Conservation (phyloP, 2,888 invertebrate species). For the Arrhopalites spinosus region DNA sequence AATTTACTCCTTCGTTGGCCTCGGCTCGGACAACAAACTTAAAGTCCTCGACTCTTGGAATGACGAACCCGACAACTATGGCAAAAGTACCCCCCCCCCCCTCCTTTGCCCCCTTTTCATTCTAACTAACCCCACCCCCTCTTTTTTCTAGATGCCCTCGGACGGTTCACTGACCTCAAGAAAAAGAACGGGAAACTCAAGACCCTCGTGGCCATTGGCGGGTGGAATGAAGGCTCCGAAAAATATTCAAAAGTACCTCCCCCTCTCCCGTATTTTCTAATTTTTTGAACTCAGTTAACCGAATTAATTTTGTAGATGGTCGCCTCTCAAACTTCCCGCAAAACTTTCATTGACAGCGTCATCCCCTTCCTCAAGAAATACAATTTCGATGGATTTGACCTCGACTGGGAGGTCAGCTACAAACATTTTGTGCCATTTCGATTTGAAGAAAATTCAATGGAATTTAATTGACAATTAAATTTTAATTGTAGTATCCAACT, state of each 20-base stretch:
- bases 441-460: background rate
- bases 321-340: constrained; percentile 59
- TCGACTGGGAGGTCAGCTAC: constrained; percentile 66
- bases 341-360: constrained; percentile 66
- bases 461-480: background rate
- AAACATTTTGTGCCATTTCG: background rate
- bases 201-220: constrained; percentile 59
- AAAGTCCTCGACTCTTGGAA: constrained; percentile 58
- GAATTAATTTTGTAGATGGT: constrained; percentile 62
- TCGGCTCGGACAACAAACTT: constrained; percentile 63
- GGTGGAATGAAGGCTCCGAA: constrained; percentile 65
- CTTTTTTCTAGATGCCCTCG: constrained; percentile 56
- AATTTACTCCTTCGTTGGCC: constrained; percentile 74
- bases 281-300: no score
- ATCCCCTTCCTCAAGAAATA: constrained; percentile 64
- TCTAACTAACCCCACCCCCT: background rate
- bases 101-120: background rate
- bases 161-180: constrained; percentile 58
- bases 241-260: constrained; percentile 64
- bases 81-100: constrained; percentile 58
- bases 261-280: no score
- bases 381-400: constrained; percentile 72
- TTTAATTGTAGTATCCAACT: constrained; percentile 47
- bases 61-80: constrained; percentile 69
- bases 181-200: constrained; percentile 58